Evolutionary conservation across 2,888 invertebrate genomes (phyloP), one percentile per base, ranked within the genome.

Genomic region (Dolomedes plantarius): DNA sequence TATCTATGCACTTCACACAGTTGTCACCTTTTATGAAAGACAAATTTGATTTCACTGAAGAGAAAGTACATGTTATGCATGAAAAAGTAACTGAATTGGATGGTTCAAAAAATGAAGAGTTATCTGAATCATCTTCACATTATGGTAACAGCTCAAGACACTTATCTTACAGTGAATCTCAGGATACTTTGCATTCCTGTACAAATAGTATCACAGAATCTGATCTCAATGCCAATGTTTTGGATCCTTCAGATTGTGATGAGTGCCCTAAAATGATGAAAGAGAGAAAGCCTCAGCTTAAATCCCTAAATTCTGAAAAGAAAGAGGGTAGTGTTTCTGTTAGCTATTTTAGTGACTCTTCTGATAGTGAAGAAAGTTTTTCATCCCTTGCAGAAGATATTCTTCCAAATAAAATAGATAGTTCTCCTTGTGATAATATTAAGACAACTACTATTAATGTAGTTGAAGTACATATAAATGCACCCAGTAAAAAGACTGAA

Each of bases 171-270:
- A 86, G 86, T 56, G 80, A 86, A 39, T 86, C 86, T 16, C 86
- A 76, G 29, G 86, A 86, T 6, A 86, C 86, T 23, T 56, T 86
- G 23, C 86, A 86, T 29, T 86, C 86, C 27, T 75, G 80, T n/a
- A 69, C 75, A n/a, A 68, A 80, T 19, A 86, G 86, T 19, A 80
- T 86, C 13, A 71, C 75, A 31, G 86, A 80, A 16, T 86, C 86
- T 9, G 86, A 86, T 39, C 11, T 80, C 36, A 86, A 86, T 80
- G 86, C 80, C 9, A 86, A 86, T 23, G 36, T 86, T n/a, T 56
- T 71, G 19, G 46, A 69, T 16, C 23, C 65, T 11, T 23, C 64
- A 6, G 80, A 76, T 0, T 23, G 64, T 39, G 74, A 64, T 28
- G 46, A 79, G 3, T 28, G 36, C 27, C 46, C 65, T 16, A 29